Conservation (phyloP, 92 coral and sea anemone genomes). For the Epizoanthus illoricatus region DNA sequence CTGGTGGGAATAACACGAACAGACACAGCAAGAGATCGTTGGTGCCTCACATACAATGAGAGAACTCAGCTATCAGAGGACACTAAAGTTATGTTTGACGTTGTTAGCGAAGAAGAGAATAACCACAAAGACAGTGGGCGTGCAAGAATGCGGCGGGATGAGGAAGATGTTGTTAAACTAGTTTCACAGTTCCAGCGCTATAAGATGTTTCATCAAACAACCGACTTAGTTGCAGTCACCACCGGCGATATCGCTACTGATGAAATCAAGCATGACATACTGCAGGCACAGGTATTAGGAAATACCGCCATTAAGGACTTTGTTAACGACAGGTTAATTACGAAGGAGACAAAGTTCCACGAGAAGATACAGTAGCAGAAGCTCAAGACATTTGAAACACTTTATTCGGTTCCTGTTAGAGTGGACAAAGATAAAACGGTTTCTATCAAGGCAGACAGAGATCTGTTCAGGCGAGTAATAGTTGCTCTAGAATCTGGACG, state of each 20-base stretch:
- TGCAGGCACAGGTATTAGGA: conserved; percentile 49
- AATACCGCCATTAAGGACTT: conserved; percentile 39
- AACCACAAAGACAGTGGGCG: conserved; percentile 45
- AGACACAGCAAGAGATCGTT: conserved; percentile 70
- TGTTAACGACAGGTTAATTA: conserved; percentile 47
- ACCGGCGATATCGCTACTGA: conserved; percentile 56
- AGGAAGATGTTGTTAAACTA: conserved; percentile 54
- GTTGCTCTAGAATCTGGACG: conserved; percentile 69
- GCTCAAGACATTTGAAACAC: conserved; percentile 57
- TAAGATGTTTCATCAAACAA: conserved; percentile 41
- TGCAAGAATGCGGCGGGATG: conserved; percentile 50
- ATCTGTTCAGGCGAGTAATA: conserved; percentile 62
- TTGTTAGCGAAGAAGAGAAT: conserved; percentile 39
- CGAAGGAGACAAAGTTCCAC: conserved; percentile 57
- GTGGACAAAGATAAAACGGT: conserved; percentile 57
- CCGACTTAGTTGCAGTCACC: conserved; percentile 51
- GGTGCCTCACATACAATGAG: conserved; percentile 66
- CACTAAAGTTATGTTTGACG: conserved; percentile 59
- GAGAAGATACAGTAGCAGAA: conserved; percentile 57
- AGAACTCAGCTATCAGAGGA: conserved; percentile 54
- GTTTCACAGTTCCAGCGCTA: conserved; percentile 36
- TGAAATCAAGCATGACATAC: conserved; percentile 53
- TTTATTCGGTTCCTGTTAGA: conserved; percentile 57
- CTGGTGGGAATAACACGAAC: conserved; percentile 61
- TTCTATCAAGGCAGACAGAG: conserved; percentile 59